Base-by-base conservation (phyloP, 2,888 invertebrate species). In the Torymus tubicola region DNA sequence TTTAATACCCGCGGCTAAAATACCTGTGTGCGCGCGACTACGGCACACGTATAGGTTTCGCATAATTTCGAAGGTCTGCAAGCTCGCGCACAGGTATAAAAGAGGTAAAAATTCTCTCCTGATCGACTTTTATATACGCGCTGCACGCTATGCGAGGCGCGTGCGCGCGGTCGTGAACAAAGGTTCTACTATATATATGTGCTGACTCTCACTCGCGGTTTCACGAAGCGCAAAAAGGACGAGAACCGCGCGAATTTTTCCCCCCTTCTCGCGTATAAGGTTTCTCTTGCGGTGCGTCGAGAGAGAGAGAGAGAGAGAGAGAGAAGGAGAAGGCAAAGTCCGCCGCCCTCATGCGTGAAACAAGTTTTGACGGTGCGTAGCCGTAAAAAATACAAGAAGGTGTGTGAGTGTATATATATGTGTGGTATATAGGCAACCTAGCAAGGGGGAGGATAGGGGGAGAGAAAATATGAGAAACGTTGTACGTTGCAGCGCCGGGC, bases 291-390 rank as follows among this genome's bases (percentile, higher is more conserved):
- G 65, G 74, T n/a, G 57, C 12, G 64, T 12, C 21, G 42, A 42
- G 42, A 31, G 31, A 31, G 4, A 2, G 31, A 31, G 31, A 2
- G 31, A 31, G 3, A 8, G 31, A 31, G 31, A 31, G 31, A 31
- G 8, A 8, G 42, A 42, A 42, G 1, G 42, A 42, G 42, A 5
- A 8, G 8, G 42, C 42, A 42, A 8, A 42, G 42, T 42, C 42
- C 8, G 42, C 42, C 42, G 71, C 80, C 70, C 72, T 78, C 82
- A 84, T 81, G 83, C 82, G 84, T 83, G 81, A 82, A 84, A 82
- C 84, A 79, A 84, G 82, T 79, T 83, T 70, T 76, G 81, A 79
- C 77, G 80, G 55, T 10, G 58, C 18, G 53, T 60, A 5, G 75
- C 63, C 53, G 64, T 64, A 69, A 74, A 69, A 73, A 69, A 69